A percentile compares a stretch with the other conserved stretches of the same genome.
Conservation (phyloP, 2,888 invertebrate genomes). For the Bellardia bayeri region DNA sequence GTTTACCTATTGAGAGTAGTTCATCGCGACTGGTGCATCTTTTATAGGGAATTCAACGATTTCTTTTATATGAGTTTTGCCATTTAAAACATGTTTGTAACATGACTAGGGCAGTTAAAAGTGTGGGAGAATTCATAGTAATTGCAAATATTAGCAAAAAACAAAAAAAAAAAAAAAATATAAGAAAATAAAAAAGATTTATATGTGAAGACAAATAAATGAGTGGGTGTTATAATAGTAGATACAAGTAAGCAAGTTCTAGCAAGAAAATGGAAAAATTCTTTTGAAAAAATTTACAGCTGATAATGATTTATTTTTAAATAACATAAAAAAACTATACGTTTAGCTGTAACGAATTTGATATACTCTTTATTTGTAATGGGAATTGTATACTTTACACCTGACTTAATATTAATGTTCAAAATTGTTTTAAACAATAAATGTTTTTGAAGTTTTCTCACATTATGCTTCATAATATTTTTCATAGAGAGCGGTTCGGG, state of each 20-base stretch:
- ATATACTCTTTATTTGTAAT: too few relatives aligned
- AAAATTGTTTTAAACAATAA: too few relatives aligned
- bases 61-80: conserved; percentile 3
- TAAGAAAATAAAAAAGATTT: conserved; percentile 25
- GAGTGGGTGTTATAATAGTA: conserved; percentile 49
- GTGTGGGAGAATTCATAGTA: conserved; percentile 69
- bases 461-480: too few relatives aligned
- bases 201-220: conserved; percentile 53
- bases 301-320: conserved; percentile 18
- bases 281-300: conserved; percentile 10
- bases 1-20: conserved; percentile 41
- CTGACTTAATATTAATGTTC: too few relatives aligned
- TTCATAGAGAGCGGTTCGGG: too few relatives aligned
- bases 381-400: too few relatives aligned
- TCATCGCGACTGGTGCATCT: conserved; percentile 61
- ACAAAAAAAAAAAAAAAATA: conserved; percentile 3
- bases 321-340: too few relatives aligned
- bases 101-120: conserved; percentile 45
- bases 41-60: conserved; percentile 41
- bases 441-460: too few relatives aligned
- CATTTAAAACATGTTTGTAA: conserved; percentile 41
- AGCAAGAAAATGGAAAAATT: conserved; percentile 16
- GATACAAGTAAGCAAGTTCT: background rate
- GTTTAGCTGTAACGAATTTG: too few relatives aligned
- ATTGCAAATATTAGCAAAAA: conserved; percentile 32